A percentile compares a stretch with the other conserved stretches of the same genome.
Conservation (phyloP, 2,888 invertebrate genomes). For the Phragmatobia fuliginosa region DNA sequence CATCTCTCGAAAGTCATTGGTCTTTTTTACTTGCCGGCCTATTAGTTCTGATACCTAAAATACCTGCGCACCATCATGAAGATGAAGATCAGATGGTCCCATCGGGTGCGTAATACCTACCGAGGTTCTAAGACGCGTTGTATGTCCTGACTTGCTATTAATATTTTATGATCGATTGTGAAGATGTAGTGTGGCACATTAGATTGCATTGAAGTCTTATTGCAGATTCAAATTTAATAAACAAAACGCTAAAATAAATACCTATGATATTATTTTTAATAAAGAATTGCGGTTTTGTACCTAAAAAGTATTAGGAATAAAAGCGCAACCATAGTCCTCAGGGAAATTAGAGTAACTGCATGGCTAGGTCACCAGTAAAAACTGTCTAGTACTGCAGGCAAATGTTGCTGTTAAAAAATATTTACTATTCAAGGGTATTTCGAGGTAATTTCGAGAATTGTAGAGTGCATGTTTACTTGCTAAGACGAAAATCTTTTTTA, state of each 20-base stretch:
- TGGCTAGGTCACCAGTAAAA: conserved; percentile 39
- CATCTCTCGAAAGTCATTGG: too few relatives aligned
- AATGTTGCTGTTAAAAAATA: not conserved
- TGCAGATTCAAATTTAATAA: not conserved
- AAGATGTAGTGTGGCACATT: too few relatives aligned
- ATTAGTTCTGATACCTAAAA: too few relatives aligned
- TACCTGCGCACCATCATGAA: too few relatives aligned
- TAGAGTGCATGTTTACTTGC: not conserved
- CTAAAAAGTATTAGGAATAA: conserved; percentile 35
- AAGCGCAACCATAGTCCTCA: conserved; percentile 44
- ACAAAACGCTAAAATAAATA: not conserved
- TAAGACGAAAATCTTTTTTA: too few relatives aligned
- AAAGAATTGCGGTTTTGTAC: conserved; percentile 9
- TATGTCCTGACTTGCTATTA: too few relatives aligned
- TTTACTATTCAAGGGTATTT: not conserved
- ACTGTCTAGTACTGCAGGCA: conserved; percentile 12
- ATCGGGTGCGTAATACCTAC: too few relatives aligned
- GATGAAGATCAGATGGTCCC: too few relatives aligned
- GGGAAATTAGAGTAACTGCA: conserved; percentile 53
- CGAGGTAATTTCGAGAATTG: too few relatives aligned
- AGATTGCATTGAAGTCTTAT: not conserved
- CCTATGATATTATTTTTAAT: not conserved
- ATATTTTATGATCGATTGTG: too few relatives aligned
- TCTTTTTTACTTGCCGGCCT: too few relatives aligned
- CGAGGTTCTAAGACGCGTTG: too few relatives aligned